A percentile compares a stretch with the other conserved stretches of the same genome.
Conservation (phyloP, 2,888 invertebrate species). For the Neoascia interrupta region DNA sequence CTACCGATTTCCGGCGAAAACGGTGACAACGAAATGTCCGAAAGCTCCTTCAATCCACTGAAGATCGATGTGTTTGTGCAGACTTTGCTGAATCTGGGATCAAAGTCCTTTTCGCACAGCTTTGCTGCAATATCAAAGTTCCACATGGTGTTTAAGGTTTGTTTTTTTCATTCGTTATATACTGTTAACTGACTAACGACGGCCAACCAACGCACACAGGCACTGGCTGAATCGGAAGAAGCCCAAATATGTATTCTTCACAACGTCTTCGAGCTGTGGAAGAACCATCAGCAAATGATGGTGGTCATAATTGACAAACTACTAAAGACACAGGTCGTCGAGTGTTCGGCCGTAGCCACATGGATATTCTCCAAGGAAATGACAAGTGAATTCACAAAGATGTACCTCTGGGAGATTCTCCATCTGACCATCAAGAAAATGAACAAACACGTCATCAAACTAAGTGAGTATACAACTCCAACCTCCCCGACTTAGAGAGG, state of each 20-base stretch:
- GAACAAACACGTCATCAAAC: constrained; percentile 95
- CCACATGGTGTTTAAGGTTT: constrained; percentile 92
- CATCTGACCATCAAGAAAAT: constrained; percentile 97
- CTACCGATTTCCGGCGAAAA: constrained; percentile 88
- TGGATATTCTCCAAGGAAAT: constrained; percentile 99
- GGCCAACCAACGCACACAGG: too few species aligned
- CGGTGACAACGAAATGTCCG: constrained; percentile 82
- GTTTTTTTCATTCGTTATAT: constrained; percentile 65
- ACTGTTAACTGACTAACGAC: neutral
- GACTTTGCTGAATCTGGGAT: constrained; percentile 94
- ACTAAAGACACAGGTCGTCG: constrained; percentile 97
- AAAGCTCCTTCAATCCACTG: constrained; percentile 91
- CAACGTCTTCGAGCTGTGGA: constrained; percentile 97
- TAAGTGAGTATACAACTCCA: constrained; percentile 82
- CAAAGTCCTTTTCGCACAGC: constrained; percentile 98
- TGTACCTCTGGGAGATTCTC: constrained; percentile 97
- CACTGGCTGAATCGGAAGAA: constrained; percentile 95
- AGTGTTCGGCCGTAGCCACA: constrained; percentile 97
- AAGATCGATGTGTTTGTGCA: constrained; percentile 99
- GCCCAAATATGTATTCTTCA: constrained; percentile 96
- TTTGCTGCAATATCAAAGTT: constrained; percentile 99
- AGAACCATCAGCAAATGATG: constrained; percentile 97
- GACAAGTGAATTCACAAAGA: constrained; percentile 93
- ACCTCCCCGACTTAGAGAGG: too few species aligned
- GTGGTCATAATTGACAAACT: constrained; percentile 97